These are phyloP conservation scores for Nanger granti DNA, from an alignment of 2,113 vertebrate species.

Conservation along the genomic window DNA sequence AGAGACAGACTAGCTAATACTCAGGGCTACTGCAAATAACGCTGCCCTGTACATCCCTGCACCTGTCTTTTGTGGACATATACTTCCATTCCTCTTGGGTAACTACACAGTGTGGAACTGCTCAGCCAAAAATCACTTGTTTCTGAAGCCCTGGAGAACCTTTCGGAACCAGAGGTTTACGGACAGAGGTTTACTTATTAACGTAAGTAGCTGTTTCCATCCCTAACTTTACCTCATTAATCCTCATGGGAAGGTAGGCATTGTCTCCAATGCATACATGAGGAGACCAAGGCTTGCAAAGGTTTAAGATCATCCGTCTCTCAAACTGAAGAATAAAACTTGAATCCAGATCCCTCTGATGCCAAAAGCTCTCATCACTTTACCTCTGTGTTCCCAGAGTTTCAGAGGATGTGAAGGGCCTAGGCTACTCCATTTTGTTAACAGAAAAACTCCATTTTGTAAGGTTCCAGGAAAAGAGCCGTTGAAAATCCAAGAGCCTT, in stretches of 20 bases:
- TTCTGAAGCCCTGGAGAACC: background rate
- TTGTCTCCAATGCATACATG: too few relatives aligned
- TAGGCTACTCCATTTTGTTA: too few relatives aligned
- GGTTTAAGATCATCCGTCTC: background rate
- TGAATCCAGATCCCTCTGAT: background rate
- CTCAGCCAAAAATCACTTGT: background rate
- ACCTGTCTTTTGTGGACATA: background rate
- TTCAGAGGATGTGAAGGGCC: background rate
- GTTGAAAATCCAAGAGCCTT: too few relatives aligned
- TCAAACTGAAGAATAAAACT: background rate
- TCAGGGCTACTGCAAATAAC: background rate
- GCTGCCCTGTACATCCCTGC: background rate
- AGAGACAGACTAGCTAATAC: background rate
- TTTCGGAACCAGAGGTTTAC: background rate
- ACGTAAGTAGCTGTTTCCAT: background rate
- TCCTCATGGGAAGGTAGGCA: background rate
- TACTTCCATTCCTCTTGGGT: background rate
- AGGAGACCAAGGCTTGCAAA: background rate
- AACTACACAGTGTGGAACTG: background rate
- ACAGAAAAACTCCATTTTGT: too few relatives aligned
- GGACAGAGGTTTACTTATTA: background rate
- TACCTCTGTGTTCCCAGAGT: background rate
- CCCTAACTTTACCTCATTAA: background rate
- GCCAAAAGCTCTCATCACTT: background rate
- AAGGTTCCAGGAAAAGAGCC: too few relatives aligned